Percentiles rank a stretch among this genome's conserved stretches.
These are phyloP conservation scores for Hypomesus transpacificus DNA, from an alignment of 2,113 vertebrate genomes.

Conservation along the genomic window DNA sequence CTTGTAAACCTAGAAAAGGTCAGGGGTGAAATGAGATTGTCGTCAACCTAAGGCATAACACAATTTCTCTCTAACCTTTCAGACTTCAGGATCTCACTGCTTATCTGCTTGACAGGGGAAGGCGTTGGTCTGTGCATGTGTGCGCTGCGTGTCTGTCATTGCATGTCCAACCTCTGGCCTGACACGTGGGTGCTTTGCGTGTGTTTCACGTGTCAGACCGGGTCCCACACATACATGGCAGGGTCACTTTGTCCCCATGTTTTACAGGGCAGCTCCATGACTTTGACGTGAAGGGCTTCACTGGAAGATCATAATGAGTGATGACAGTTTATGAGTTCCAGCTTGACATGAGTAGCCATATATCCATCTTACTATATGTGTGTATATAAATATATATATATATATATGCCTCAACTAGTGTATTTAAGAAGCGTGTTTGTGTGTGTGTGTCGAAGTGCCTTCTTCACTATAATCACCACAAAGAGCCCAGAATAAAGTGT, in stretches of 20 bases:
- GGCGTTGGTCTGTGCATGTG: not conserved
- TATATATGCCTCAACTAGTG: no score
- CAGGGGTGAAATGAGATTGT: not conserved
- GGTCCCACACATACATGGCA: not conserved
- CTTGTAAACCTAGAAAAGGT: conserved; percentile 7
- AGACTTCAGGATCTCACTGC: not conserved
- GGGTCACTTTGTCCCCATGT: not conserved
- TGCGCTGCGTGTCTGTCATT: not conserved
- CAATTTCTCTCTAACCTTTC: not conserved
- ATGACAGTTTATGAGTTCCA: conserved; percentile 14
- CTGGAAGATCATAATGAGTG: not conserved
- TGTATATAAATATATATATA: no score
- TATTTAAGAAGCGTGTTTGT: no score
- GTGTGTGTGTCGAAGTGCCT: conserved; percentile 41
- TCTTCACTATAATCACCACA: conserved; percentile 50
- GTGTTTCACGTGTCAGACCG: not conserved
- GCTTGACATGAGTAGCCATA: not conserved
- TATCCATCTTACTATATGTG: not conserved
- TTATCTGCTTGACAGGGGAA: not conserved
- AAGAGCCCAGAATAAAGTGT: conserved; percentile 60
- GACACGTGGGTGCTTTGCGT: not conserved
- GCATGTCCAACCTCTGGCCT: not conserved
- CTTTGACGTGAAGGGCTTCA: not conserved
- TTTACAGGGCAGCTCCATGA: conserved; percentile 8
- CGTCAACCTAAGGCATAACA: not conserved